A percentile compares a stretch with the other conserved stretches of the same genome.
phyloP scores from a whole-genome alignment of 2,113 vertebrate genomes.

The Cyanoramphus novaezelandiae region DNA sequence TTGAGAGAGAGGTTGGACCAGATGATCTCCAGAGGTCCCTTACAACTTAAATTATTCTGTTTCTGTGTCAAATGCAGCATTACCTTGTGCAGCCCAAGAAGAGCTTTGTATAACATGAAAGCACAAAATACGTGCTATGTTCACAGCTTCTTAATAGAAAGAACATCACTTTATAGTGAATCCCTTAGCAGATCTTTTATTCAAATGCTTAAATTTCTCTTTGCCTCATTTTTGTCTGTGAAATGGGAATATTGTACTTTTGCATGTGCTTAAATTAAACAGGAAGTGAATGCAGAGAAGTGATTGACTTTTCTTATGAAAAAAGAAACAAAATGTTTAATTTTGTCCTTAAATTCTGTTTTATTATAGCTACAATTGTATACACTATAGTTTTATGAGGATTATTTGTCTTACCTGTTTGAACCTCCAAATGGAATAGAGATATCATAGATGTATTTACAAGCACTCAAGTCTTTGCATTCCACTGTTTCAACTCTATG shows the following conservation, averaged over 20 bases:
- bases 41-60: constrained; percentile 62
- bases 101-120: constrained; percentile 54
- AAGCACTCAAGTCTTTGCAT: not conserved
- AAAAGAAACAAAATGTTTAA: not conserved
- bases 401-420: not conserved
- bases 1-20: constrained; percentile 43
- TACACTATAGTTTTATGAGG: not conserved
- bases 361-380: not conserved
- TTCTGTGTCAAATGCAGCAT: constrained; percentile 60
- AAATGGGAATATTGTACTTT: not conserved
- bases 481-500: not conserved
- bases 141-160: constrained; percentile 38
- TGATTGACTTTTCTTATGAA: not conserved
- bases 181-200: constrained; percentile 2
- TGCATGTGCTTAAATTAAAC: not conserved
- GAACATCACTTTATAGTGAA: not conserved
- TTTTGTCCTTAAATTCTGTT: not conserved
- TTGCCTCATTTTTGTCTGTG: not conserved
- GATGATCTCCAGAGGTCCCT: constrained; percentile 55
- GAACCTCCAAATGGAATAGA: not conserved
- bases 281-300: not conserved
- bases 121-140: constrained; percentile 15
- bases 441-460: not conserved
- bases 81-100: constrained; percentile 50
- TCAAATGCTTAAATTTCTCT: not conserved